Conservation (phyloP, 2,113 vertebrate genomes). For the Malurus alboscapulatus region DNA sequence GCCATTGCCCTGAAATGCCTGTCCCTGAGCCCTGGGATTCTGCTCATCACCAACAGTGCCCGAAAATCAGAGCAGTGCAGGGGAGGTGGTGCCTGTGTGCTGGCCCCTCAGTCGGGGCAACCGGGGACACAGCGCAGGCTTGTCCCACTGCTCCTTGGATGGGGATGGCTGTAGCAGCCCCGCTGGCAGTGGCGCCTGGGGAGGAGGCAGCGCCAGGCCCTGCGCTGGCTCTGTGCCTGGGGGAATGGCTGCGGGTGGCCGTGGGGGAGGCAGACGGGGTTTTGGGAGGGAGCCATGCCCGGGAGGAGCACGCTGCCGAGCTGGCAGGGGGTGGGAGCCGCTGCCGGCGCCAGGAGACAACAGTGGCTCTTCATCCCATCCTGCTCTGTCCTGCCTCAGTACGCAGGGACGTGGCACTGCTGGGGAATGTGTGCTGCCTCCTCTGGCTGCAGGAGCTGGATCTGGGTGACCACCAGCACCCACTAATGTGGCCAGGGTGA, state of each 20-base stretch:
- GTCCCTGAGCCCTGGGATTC: not conserved
- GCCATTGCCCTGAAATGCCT: not conserved
- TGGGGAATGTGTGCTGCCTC: accelerated
- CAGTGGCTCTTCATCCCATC: not conserved
- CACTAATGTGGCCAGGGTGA: not conserved
- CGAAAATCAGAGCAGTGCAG: not conserved
- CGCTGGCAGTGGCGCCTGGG: accelerated
- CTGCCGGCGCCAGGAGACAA: not conserved
- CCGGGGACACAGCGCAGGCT: not conserved
- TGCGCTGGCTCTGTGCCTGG: accelerated
- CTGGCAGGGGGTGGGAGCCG: not conserved
- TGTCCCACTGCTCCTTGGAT: not conserved
- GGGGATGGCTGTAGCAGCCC: not conserved
- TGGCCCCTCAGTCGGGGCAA: not conserved
- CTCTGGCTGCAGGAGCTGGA: accelerated
- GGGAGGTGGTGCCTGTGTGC: not conserved
- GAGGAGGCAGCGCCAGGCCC: not conserved
- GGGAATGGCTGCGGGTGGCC: not conserved
- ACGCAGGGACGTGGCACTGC: accelerated
- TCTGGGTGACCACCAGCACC: not conserved
- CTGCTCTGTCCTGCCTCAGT: not conserved
- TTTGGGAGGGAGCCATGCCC: not conserved
- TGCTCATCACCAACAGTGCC: not conserved
- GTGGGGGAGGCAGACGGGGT: accelerated
- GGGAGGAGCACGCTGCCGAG: accelerated